Evolutionary conservation across 2,888 invertebrate genomes (phyloP), one percentile per base, ranked within the genome.

Genomic region (Melanargia galathea): DNA sequence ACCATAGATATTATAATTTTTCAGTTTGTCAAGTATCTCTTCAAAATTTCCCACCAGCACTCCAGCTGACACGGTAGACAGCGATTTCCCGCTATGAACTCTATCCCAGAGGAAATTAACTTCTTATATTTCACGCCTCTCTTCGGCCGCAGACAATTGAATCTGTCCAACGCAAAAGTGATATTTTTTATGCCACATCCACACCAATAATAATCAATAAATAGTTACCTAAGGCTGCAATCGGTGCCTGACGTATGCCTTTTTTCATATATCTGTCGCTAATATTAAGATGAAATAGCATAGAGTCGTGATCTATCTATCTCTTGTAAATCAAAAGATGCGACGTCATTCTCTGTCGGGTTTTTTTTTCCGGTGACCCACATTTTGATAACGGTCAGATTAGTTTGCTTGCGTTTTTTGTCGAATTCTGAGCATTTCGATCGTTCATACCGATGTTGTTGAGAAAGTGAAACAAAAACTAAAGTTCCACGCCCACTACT

Each of bases 71-170:
- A 70, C 76, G 77, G 73, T 74, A 76, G 76, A 75, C 75, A 68
- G 77, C 80, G 78, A 81, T 82, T 83, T 82, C 79, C 81, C 82
- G 74, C 75, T 74, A 72, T 77, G 74, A 72, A 72, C 73, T 73
- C 72, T 76, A 79, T 86, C 85, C 87, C 84, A 74, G 70, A 87
- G 86, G 86, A 86, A 87, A 88, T 87, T 84, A 86, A 78, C 77
- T 82, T 83, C 82, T 84, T 84, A 80, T 81, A 81, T 84, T 82
- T 81, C 80, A 83, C 80, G 79, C 80, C 78, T 80, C 76, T 76
- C 64, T 69, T 67, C 70, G 73, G 72, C 75, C 69, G 73, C 75
- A 78, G 80, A 84, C 84, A 82, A 84, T 84, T 82, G 81, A 82
- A 82, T 84, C 79, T 80, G 76, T 70, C 71, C 73, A 73, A 78